Evolutionary conservation across 2,888 invertebrate genomes (phyloP).

Genomic region (Papilio elwesi): DNA sequence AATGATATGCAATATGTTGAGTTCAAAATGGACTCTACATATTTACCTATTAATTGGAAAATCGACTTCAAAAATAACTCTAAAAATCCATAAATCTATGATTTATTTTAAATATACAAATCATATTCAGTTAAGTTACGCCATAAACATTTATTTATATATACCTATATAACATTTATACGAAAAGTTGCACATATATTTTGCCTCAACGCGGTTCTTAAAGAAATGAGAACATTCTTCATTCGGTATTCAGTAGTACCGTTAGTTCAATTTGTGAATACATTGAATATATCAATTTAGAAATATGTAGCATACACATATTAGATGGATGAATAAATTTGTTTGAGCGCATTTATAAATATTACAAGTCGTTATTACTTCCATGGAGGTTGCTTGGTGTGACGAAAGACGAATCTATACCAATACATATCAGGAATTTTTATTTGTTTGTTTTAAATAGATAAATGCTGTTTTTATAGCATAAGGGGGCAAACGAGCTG

Average conservation of each 20-base stretch:
- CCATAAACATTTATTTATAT: no score
- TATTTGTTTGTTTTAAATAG: no score
- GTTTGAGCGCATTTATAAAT: neutral
- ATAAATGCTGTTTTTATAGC: no score
- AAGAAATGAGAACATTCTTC: constrained; percentile 14
- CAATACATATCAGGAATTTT: no score
- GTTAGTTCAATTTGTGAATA: constrained; percentile 14
- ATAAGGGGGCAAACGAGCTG: no score
- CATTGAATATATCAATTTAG: constrained; percentile 14
- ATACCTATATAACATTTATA: neutral
- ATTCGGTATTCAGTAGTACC: constrained; percentile 24
- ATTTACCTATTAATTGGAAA: neutral
- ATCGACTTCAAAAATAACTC: neutral
- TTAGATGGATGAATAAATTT: neutral
- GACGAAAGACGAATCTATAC: no score
- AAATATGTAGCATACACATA: constrained; percentile 3
- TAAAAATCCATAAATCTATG: neutral
- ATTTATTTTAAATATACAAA: constrained; percentile 4
- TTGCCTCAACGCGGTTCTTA: constrained; percentile 5
- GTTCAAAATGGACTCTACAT: neutral
- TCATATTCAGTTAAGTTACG: neutral
- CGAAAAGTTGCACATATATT: neutral
- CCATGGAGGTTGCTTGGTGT: neutral
- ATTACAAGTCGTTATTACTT: neutral
- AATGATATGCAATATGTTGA: neutral